Base-by-base conservation (phyloP, 2,797 vertebrate species). In the Notoglanidium macrostoma region DNA sequence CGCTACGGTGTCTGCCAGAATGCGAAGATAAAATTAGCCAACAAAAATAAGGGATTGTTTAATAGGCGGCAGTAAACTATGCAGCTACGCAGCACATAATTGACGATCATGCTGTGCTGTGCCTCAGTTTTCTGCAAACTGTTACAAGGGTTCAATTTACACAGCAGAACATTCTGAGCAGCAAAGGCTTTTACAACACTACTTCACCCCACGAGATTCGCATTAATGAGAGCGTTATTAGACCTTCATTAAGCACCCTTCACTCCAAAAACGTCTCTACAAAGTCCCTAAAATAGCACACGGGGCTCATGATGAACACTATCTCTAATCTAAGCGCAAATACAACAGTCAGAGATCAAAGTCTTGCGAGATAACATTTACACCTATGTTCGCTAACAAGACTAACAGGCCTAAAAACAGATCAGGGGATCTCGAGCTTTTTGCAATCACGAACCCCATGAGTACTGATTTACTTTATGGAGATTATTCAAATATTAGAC, bases 221-320 rank as follows among this genome's bases (percentile, higher is more conserved):
- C 67, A 70, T 84, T 89, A 87, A 89, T 59, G 87, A 85, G 88
- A 49, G 74, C 68, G 46, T 76, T 81, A 91, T 90, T 89, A 81
- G 86, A 83, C 85, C 51, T 78, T 73, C 74, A 88, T 89, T 85
- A 91, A 76, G 83, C 63, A 76, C 11, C 12, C 8, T 26, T 32
- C 19, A 32, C n/a, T 44, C 11, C 46, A 87, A 81, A 83, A 89
- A 74, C 49, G 44, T 44, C 74, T 79, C 32, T 61, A 80, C 44
- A 86, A 85, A 74, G 87, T 15, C 54, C 84, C 73, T 74, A 85
- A 88, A 90, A 87, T 76, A 44, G 87, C 86, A 86, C 88, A 86
- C 79, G 68, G 63, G 19, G 61, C 76, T 85, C 54, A 72, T 55
- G 46, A 88, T 57, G 59, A 73, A 88, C 82, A 51, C 61, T 0